Evolutionary conservation across 2,113 vertebrate species (phyloP).

Genomic region (Microtus richardsoni): DNA sequence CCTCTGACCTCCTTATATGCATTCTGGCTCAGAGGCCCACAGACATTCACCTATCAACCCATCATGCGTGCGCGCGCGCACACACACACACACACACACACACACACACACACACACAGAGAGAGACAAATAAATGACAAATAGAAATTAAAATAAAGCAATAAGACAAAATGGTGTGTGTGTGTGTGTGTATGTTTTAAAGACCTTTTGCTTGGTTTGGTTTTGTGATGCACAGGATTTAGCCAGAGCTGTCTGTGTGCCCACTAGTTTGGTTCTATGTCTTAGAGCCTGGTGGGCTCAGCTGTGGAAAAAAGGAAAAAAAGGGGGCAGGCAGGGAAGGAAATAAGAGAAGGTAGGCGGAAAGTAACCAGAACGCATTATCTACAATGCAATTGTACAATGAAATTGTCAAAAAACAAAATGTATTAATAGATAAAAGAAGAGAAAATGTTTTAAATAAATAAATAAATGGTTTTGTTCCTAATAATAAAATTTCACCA

Average conservation of each 20-base stretch:
- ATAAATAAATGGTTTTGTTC: neutral
- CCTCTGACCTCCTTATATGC: neutral
- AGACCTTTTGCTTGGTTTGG: neutral
- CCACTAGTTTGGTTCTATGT: neutral
- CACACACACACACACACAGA: neutral
- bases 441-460: neutral
- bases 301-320: neutral
- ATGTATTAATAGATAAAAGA: neutral
- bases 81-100: neutral
- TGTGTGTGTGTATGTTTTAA: neutral
- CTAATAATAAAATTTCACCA: neutral
- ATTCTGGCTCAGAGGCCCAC: neutral
- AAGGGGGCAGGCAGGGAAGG: neutral
- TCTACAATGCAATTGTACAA: neutral
- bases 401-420: neutral
- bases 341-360: neutral
- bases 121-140: no score
- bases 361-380: neutral
- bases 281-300: neutral
- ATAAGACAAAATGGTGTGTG: neutral
- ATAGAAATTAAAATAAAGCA: neutral
- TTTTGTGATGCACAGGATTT: neutral
- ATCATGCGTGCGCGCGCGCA: no score
- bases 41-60: neutral
- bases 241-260: neutral